Conservation (phyloP, 2,113 vertebrate genomes). For the Synchiropus splendidus region DNA sequence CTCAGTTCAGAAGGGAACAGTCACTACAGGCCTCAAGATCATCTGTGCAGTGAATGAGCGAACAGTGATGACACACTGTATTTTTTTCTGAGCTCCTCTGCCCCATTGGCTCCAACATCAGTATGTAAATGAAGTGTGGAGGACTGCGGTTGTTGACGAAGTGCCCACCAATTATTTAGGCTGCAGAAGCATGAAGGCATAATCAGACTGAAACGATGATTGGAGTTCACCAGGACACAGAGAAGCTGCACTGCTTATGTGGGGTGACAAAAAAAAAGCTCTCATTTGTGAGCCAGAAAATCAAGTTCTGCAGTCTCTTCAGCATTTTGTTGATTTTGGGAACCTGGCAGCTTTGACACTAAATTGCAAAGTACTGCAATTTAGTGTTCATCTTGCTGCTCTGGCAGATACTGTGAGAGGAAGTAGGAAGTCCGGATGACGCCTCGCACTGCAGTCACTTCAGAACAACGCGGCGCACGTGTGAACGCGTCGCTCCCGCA, state of each 20-base stretch:
- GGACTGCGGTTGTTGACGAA: constrained; percentile 39
- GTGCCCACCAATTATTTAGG: constrained; percentile 57
- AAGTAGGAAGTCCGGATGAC: constrained; percentile 7
- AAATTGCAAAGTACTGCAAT: constrained; percentile 47
- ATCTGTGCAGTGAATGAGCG: constrained; percentile 51
- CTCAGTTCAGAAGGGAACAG: constrained; percentile 42
- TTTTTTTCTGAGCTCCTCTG: constrained; percentile 53
- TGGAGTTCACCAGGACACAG: constrained; percentile 14
- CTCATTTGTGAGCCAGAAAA: constrained; percentile 37
- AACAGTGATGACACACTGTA: constrained; percentile 51
- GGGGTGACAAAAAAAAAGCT: constrained; percentile 8
- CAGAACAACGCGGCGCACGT: constrained; percentile 11
- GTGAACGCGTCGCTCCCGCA: no score
- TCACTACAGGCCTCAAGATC: constrained; percentile 46
- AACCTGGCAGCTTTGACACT: constrained; percentile 27
- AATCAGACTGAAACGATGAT: constrained; percentile 46
- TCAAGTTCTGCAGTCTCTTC: constrained; percentile 38
- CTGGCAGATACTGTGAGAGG: constrained; percentile 17
- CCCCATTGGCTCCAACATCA: constrained; percentile 57
- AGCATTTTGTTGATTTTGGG: constrained; percentile 35
- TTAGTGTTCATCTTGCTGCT: constrained; percentile 38
- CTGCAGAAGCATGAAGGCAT: constrained; percentile 47
- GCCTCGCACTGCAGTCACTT: constrained; percentile 14
- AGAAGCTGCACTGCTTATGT: constrained; percentile 32
- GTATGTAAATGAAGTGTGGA: constrained; percentile 58